Percentiles rank a stretch among this genome's conserved stretches.
These are phyloP conservation scores for Nematolebias whitei DNA, from an alignment of 2,113 vertebrate species.

Conservation along the genomic window DNA sequence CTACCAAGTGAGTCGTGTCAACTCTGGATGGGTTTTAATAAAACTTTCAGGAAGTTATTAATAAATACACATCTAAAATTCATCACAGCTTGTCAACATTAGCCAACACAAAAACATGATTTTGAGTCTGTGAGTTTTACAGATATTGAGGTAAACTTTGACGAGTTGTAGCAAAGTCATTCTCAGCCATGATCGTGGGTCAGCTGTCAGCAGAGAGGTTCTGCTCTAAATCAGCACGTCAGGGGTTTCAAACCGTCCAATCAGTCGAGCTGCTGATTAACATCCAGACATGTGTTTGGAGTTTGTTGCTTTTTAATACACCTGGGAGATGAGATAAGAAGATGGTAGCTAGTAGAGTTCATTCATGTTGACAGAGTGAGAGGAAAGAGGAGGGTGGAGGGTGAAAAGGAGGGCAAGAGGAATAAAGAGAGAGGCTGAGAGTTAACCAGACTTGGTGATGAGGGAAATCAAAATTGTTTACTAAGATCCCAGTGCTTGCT, in stretches of 20 bases:
- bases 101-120: no score
- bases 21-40: no score
- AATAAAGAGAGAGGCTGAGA: not conserved
- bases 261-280: slow-evolving; percentile 27
- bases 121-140: no score
- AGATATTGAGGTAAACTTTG: no score
- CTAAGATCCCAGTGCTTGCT: slow-evolving; percentile 23
- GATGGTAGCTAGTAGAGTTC: slow-evolving; percentile 14
- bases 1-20: no score
- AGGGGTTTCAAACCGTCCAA: slow-evolving; percentile 4
- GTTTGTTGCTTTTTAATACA: slow-evolving; percentile 27
- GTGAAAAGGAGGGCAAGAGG: not conserved
- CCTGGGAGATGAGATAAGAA: slow-evolving; percentile 25
- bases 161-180: no score
- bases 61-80: no score
- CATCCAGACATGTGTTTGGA: slow-evolving; percentile 21
- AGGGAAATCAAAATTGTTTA: slow-evolving; percentile 32
- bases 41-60: no score
- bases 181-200: no score
- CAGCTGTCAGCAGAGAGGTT: no score
- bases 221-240: slow-evolving; percentile 18
- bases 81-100: no score
- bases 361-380: slow-evolving; percentile 23
- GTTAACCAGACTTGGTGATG: not conserved
- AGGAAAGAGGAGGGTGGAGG: not conserved